Evolutionary conservation across 2,888 invertebrate species (phyloP), one percentile per base, ranked within the genome.

Genomic region (Drosophila subsilvestris): DNA sequence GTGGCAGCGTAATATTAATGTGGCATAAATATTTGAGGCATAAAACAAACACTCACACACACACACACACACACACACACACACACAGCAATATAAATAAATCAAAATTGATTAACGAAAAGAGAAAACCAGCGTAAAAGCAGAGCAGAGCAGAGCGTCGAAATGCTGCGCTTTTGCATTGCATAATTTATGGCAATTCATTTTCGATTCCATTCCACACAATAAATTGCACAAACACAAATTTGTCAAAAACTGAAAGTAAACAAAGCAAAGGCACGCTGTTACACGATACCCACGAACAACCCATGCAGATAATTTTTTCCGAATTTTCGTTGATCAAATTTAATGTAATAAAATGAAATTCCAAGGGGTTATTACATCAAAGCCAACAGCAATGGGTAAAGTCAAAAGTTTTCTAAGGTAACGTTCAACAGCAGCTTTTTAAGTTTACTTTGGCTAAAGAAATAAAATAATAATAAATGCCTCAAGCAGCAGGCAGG

Each of bases 81-180:
- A 25, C 25, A 12, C 12, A 22, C 9, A 49, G 42, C 22, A 22
- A 61, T 61, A 18, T 20, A 42, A 14, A 68, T 51, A 69, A 68
- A 68, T 47, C 59, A 69, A 69, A 69, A 22, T 47, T 27, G n/a
- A 55, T 49, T 43, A 17, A 18, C 1, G 12, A 22, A 48, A 43
- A 32, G 4, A 25, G 18, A 32, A 12, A 5, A 4, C 32, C 32
- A 37, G 14, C 7, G 8, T 27, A 27, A 9, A 1, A 27, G 6
- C 14, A 10, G 37, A n/a, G 20, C 9, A 44, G 17, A 5, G 22
- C 0, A 27, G 8, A 32, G 6, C 3, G 2, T 3, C 2, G 3
- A 29, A 3, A 49, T 47, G 14, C 10, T 63, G n/a, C 12, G 12
- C n/a, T 25, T 25, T 4, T 6, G 25, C 25, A 29, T 20, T 12